Base-by-base conservation (phyloP, 2,888 invertebrate genomes). In the Dermolepida albohirtum region DNA sequence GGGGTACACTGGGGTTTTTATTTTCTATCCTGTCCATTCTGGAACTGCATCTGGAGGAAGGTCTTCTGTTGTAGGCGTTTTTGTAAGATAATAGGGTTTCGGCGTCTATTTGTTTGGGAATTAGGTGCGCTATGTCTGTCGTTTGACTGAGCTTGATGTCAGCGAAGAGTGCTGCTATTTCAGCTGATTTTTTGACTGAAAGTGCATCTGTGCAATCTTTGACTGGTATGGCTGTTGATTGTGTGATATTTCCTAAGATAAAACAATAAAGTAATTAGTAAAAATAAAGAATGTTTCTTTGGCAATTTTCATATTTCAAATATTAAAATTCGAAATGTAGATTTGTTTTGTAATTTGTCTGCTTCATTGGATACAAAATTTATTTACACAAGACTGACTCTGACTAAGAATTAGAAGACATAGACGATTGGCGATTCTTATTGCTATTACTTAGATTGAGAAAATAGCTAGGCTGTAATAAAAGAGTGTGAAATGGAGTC, bases 131-230 rank as follows among this genome's bases (percentile, higher is more conserved):
- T 43, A 91, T 89, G 79, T 90, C 91, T 0, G 90, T 90, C 11
- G 90, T 87, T 81, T 91, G 91, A 27, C 89, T 90, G 0, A 91
- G 85, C 41, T 90, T 89, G 50, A 91, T 89, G 78, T 93, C 92
- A 0, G 92, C 92, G 80, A 95, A 95, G 29, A 95, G 84, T 0
- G 94, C 95, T 0, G 94, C 95, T 76, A 95, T 94, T 81, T 95
- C 95, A 0, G 94, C 94, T 1, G 93, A 92, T 80, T 95, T 95
- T 82, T 95, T 95, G 29, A 94, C 93, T 64, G 93, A 93, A 0
- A 94, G 83, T 0, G 93, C 93, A 75, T 93, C 93, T 59, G 78
- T 73, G 49, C 71, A 74, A 2, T 70, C 70, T 55, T 72, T 70
- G 1, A 73, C 72, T 17, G 75, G 72, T 17, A 73, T 66, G 7